Conservation (phyloP, 2,888 invertebrate species). For the Tinea semifulvella region DNA sequence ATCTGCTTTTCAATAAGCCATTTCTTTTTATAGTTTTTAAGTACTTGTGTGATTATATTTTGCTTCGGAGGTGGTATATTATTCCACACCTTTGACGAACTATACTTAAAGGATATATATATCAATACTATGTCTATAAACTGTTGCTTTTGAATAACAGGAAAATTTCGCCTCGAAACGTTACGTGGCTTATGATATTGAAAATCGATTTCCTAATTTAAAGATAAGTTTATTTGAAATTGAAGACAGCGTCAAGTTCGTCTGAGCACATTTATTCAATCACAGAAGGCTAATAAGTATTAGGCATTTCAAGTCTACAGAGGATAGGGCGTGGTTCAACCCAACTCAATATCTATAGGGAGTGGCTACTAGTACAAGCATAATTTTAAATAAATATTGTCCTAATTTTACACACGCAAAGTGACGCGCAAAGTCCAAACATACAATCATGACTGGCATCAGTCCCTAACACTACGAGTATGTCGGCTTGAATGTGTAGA, state of each 20-base stretch:
- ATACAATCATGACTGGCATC: no score
- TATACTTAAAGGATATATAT: no score
- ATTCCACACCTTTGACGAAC: no score
- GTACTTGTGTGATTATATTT: no score
- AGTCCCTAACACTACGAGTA: no score
- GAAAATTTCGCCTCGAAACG: background rate
- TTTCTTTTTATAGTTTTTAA: no score
- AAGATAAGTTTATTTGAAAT: slow-evolving; percentile 9
- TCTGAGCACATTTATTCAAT: slow-evolving; percentile 11
- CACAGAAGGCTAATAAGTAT: slow-evolving; percentile 12
- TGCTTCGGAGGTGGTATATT: no score
- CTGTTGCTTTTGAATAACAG: background rate
- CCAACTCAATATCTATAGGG: background rate
- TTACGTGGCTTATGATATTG: slow-evolving; percentile 11
- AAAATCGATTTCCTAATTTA: slow-evolving; percentile 13
- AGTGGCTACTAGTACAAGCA: background rate
- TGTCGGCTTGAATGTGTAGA: no score
- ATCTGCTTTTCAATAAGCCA: no score
- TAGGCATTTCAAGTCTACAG: slow-evolving; percentile 8
- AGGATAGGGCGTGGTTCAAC: slow-evolving; percentile 3
- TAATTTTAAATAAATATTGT: background rate
- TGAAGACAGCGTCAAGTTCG: background rate
- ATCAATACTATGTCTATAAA: no score
- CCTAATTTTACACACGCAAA: background rate
- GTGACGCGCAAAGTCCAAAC: background rate